Evolutionary conservation across 2,797 vertebrate species (phyloP), one percentile per base, ranked within the genome.

Genomic region (Ceryle rudis): DNA sequence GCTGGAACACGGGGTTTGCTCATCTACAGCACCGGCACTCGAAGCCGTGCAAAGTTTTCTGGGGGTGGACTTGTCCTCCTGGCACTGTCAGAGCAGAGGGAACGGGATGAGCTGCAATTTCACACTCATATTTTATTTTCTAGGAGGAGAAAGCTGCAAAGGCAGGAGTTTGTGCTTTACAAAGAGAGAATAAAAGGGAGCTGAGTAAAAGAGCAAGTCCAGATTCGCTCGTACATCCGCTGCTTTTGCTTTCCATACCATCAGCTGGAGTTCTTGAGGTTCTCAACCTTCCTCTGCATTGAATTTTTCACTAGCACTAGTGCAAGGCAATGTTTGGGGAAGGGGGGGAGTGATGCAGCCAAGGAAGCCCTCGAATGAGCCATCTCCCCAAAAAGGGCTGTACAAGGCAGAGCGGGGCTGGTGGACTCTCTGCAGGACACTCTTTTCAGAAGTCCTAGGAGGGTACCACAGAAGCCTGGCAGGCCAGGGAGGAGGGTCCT

Each of bases 121-220:
- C 0, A 0, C 29, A 6, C 16, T 0, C 1, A 26, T 28, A 5
- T 14, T 14, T 28, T 22, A 8, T n/a, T 73, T 26, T 35, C 64
- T 55, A 14, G 57, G 35, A 67, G 52, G 10, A 81, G 33, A 44
- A 29, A 67, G 70, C 23, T 78, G 44, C 52, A 8, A 29, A 57
- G n/a, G 44, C 35, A n/a, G 61, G 67, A 62, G 8, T 26, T 73
- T 81, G 42, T 57, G 25, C 61, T 73, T 31, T 28, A 11, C 33
- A 22, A 28, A 66, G 28, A 39, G 28, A 19, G 18, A 67, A 7
- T 3, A 49, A 65, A 47, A 75, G 19, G 44, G 64, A 35, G 44
- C 13, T n/a, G 33, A 47, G 14, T 49, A 49, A 49, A 49, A 49
- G 47, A 49, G 47, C 47, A 25, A 52, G 60, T 6, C 62, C 49